Base-by-base conservation (phyloP, 2,888 invertebrate genomes). In the Galeruca laticollis region DNA sequence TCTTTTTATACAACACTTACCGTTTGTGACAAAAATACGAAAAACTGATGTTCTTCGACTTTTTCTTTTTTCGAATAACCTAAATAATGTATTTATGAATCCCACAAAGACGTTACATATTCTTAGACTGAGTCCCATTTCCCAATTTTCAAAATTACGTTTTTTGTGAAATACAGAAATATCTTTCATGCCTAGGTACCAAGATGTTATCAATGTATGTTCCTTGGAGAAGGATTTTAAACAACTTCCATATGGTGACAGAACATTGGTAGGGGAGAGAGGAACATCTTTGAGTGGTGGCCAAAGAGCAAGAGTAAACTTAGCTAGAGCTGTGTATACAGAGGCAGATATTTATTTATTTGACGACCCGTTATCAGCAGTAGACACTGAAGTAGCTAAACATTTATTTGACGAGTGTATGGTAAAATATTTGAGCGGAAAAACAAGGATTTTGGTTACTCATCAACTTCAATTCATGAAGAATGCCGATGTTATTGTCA, bases 381-480 rank as follows among this genome's bases (percentile, higher is more conserved):
- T 94, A 0, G 95, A 95, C 83, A 88, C 92, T 0, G 90, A 91
- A 71, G 94, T 94, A 13, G 91, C 92, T 0, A 89, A 90, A 71
- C 91, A 93, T 82, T 85, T 95, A 9, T 94, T 94, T 79, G 90
- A 93, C 59, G 89, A 92, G 84, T 94, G 93, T 61, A 90, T 94
- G 62, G 85, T 85, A 18, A 85, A 87, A 2, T 86, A 87, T 70
- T 79, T 89, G 73, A 84, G 86, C 8, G 86, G 90, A 69, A 90
- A 92, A 81, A 92, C 94, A 0, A 87, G 93, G 49, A 89, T 96
- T 73, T 88, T 96, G 15, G 93, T 94, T 69, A 96, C 96, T 0
- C 95, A 96, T 84, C 95, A 96, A 82, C 85, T 94, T 43, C 95
- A 96, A 81, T 93, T 93, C 79, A 86, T 93, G 47, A 89, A 90